Evolutionary conservation across 2,888 invertebrate genomes (phyloP), one percentile per base, ranked within the genome.

Genomic region (Helobdella robusta): DNA sequence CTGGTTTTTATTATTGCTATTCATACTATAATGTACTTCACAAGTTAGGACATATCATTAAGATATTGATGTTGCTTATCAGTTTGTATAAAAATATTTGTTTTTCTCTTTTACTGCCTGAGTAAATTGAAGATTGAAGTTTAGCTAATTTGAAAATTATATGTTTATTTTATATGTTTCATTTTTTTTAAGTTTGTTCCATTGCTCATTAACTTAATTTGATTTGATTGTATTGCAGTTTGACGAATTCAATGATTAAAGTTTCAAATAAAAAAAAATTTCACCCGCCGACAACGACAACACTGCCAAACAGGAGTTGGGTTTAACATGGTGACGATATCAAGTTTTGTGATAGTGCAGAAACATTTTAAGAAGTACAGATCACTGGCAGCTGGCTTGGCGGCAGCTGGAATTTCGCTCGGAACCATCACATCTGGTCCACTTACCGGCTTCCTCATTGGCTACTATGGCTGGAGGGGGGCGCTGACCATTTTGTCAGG

Each of bases 401-500:
- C 66, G 2, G 60, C 66, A 18, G 44, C 68, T 5, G 68, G 68
- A 28, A 66, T 68, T 32, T 68, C 67, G 1, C 40, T 67, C 4
- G 68, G 68, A 1, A 62, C 65, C 15, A 48, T 68, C 32, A 28
- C 62, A 15, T 65, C 63, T 8, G 67, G 67, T 2, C 66, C 67
- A 0, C 20, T 67, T 6, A 59, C 67, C 32, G 59, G 66, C n/a
- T 34, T 18, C 11, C 60, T 67, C 28, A 40, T 61, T 0, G 40
- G 54, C 2, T 1, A 8, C 15, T 68, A 59, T 28, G 68, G 68
- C 11, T 68, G 68, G 68, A 59, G 67, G 20, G 68, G 68, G 11
- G 59, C 68, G 11, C 32, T 68, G 25, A 28, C 67, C 11, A 35
- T 68, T 18, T 30, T 67, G 59, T 58, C 67, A 44, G 67, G 63